Conservation (phyloP, 2,797 vertebrate genomes). For the Eulemur mongoz region DNA sequence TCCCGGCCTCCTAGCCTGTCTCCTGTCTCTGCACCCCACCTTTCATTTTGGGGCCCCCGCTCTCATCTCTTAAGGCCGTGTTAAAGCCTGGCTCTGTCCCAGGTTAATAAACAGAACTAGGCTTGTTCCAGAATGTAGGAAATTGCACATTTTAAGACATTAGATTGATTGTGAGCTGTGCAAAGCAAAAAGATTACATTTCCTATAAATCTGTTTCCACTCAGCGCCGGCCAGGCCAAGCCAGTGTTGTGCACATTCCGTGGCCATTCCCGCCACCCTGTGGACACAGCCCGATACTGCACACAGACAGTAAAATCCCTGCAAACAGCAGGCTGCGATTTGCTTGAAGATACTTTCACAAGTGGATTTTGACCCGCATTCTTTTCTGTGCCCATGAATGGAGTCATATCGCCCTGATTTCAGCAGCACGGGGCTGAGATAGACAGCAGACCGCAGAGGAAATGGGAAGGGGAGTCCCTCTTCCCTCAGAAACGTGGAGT, state of each 20-base stretch:
- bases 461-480: neutral
- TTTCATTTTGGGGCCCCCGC: neutral
- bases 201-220: slow-evolving; percentile 38
- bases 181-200: slow-evolving; percentile 2
- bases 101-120: slow-evolving; percentile 18
- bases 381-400: neutral
- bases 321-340: neutral
- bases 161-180: neutral
- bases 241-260: neutral
- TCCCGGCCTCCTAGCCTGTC: accelerated
- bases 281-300: slow-evolving; percentile 26
- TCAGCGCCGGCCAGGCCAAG: accelerated
- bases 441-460: neutral
- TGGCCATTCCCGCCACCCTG: slow-evolving; percentile 45
- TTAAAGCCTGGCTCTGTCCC: neutral
- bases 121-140: slow-evolving; percentile 2
- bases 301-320: accelerated
- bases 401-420: neutral
- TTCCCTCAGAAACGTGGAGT: neutral
- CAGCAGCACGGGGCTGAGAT: neutral
- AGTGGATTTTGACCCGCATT: neutral
- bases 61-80: neutral
- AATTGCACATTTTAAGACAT: slow-evolving; percentile 28
- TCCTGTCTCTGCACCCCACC: no score
- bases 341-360: neutral